A percentile compares a stretch with the other conserved stretches of the same genome.
phyloP scores from a whole-genome alignment of 2,797 vertebrate genomes.

The Mastacembelus armatus region DNA sequence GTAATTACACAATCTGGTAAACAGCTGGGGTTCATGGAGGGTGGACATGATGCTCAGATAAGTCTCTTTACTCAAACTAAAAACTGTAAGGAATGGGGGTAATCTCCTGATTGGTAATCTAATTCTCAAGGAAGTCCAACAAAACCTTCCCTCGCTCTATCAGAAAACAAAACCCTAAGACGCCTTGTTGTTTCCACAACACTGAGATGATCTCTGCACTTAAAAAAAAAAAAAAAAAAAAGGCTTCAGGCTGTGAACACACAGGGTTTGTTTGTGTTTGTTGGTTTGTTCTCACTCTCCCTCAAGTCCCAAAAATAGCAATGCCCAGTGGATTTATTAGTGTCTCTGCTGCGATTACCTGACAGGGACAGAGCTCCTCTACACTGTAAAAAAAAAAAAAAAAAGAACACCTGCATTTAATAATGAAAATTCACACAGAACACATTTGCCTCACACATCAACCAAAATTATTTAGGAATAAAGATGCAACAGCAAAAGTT shows the following conservation, averaged over 20 bases:
- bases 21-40: constrained; percentile 34
- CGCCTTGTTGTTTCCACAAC: constrained; percentile 10
- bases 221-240: too few species aligned
- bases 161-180: background rate
- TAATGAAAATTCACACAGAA: background rate
- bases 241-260: background rate
- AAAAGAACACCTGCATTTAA: background rate
- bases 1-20: constrained; percentile 26
- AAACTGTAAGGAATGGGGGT: constrained; percentile 5
- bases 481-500: too few species aligned
- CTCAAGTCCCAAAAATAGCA: background rate
- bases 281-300: background rate
- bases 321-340: constrained; percentile 16
- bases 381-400: background rate
- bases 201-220: constrained; percentile 16
- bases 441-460: too few species aligned
- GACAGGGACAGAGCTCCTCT: background rate
- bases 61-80: background rate
- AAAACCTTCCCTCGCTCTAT: constrained; percentile 1
- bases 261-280: background rate
- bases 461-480: background rate
- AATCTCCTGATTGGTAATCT: constrained; percentile 38
- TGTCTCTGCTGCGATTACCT: background rate
- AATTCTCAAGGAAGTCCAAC: constrained; percentile 22
- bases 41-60: background rate